A percentile compares a stretch with the other conserved stretches of the same genome.
Conservation (phyloP, 2,113 vertebrate genomes). For the Regulus satrapa region DNA sequence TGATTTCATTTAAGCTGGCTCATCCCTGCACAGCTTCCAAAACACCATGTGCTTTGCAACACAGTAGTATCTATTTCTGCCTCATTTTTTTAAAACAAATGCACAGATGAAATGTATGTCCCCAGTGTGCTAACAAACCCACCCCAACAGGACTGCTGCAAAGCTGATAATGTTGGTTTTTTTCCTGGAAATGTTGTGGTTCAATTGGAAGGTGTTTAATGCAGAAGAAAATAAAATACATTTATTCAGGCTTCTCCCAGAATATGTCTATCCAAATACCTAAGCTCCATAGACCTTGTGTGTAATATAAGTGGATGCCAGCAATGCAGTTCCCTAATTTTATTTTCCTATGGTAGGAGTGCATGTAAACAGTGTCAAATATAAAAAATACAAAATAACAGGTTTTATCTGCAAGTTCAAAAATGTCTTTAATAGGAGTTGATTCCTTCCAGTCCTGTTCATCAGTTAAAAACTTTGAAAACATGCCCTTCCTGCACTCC, state of each 20-base stretch:
- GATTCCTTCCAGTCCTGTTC: background rate
- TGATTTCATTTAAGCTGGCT: background rate
- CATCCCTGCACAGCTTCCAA: background rate
- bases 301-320: background rate
- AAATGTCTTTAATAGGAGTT: background rate
- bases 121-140: background rate
- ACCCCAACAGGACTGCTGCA: background rate
- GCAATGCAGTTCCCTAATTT: background rate
- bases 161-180: background rate
- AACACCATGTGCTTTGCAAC: background rate
- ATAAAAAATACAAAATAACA: background rate
- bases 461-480: background rate
- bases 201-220: background rate
- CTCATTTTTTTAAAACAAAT: background rate
- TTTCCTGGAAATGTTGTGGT: background rate
- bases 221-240: background rate
- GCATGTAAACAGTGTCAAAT: background rate
- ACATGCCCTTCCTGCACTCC: background rate
- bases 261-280: background rate
- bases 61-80: background rate
- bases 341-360: background rate
- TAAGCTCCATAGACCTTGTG: background rate
- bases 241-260: background rate
- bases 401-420: background rate
- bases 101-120: accelerated